Evolutionary conservation across 2,888 invertebrate species (phyloP).

Genomic region (Rhodophaea formosa): DNA sequence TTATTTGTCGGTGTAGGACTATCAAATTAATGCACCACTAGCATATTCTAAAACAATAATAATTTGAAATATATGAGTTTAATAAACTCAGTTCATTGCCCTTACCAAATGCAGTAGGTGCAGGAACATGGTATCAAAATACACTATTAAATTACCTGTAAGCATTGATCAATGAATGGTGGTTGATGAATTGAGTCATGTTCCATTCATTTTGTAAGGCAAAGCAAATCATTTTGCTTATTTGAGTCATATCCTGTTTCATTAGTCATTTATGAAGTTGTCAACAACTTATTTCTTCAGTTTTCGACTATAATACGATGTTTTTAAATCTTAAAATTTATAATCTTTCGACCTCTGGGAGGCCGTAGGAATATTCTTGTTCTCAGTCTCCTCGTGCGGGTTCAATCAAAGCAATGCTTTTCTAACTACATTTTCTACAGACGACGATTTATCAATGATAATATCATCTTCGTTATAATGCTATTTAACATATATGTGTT

Average conservation of each 20-base stretch:
- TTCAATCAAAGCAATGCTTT: too few species aligned
- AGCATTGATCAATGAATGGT: conserved; percentile 11
- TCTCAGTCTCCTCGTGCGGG: too few species aligned
- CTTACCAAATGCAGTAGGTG: not conserved
- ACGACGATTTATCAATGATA: too few species aligned
- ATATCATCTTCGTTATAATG: too few species aligned
- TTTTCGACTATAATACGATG: not conserved
- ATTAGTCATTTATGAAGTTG: not conserved
- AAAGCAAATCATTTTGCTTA: conserved; percentile 13
- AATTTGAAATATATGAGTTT: not conserved
- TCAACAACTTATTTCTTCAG: not conserved
- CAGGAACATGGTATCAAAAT: conserved; percentile 9
- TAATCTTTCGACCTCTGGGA: too few species aligned
- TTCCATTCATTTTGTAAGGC: conserved; percentile 11
- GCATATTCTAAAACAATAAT: not conserved
- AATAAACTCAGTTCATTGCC: conserved; percentile 9
- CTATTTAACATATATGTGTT: too few species aligned
- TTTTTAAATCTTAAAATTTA: too few species aligned
- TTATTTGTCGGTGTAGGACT: not conserved
- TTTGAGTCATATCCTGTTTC: conserved; percentile 16
- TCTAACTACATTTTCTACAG: too few species aligned
- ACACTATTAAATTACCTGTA: conserved; percentile 16
- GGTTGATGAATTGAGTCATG: conserved; percentile 12
- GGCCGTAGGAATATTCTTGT: too few species aligned
- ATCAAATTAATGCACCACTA: not conserved